A percentile compares a stretch with the other conserved stretches of the same genome.
phyloP scores from a whole-genome alignment of 2,113 vertebrate species.

The Cyrtonyx montezumae region DNA sequence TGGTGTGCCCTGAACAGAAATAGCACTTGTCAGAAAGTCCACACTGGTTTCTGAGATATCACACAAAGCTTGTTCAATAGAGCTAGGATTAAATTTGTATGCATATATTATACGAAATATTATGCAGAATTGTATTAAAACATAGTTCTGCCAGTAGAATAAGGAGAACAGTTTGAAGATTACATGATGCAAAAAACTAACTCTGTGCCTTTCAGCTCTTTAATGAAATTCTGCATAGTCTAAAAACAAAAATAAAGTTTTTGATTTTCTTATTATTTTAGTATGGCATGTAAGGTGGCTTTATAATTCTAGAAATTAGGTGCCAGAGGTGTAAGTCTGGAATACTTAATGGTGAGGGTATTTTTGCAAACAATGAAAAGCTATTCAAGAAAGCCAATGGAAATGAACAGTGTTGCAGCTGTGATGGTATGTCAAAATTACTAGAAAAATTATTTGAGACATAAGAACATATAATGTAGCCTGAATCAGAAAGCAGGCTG shows the following conservation, averaged over 20 bases:
- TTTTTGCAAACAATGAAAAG: background rate
- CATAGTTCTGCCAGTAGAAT: background rate
- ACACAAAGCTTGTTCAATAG: background rate
- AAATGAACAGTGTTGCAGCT: background rate
- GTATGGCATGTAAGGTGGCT: background rate
- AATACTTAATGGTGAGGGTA: background rate
- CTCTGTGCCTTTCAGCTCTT: background rate
- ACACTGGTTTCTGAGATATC: background rate
- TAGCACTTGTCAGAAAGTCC: background rate
- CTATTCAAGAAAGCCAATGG: background rate
- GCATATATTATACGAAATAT: background rate
- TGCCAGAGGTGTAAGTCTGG: background rate
- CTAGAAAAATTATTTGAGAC: background rate
- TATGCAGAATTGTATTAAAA: rapidly evolving
- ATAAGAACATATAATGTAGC: background rate
- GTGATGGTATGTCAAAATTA: background rate
- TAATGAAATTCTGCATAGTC: background rate
- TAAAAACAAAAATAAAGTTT: background rate
- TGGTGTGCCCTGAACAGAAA: background rate
- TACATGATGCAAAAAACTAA: background rate
- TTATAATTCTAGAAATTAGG: background rate
- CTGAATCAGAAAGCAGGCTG: background rate
- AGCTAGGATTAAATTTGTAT: background rate
- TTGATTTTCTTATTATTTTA: background rate
- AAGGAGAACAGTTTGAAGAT: background rate